Percentiles rank a stretch among this genome's conserved stretches.
Conservation (phyloP, 2,797 vertebrate species). For the Hypotaenidia okinawae region DNA sequence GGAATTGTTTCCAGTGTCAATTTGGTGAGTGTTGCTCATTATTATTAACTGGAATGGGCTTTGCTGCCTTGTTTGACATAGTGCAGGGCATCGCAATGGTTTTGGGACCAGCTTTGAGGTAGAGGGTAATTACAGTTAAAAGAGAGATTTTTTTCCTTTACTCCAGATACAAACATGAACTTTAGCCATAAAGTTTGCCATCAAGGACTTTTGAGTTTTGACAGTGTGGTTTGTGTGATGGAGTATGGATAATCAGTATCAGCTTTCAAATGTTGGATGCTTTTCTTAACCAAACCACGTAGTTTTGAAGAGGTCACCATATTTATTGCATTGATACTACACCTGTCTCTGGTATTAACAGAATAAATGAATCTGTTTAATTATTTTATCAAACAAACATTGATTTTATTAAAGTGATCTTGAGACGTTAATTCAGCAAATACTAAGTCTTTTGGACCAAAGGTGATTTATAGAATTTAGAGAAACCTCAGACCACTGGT, state of each 20-base stretch:
- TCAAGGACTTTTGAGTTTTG: background rate
- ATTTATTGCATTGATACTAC: background rate
- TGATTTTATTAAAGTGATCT: background rate
- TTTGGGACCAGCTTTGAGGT: background rate
- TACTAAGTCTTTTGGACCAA: background rate
- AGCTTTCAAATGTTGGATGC: background rate
- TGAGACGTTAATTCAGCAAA: background rate
- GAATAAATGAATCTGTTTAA: background rate
- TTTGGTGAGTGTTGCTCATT: background rate
- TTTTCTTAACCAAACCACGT: constrained; percentile 13
- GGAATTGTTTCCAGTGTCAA: background rate
- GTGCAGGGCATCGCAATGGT: background rate
- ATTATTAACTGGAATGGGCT: background rate
- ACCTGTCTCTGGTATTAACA: background rate
- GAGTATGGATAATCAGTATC: background rate
- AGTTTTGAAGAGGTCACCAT: background rate
- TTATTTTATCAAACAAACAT: background rate
- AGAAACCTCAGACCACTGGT: constrained; percentile 18
- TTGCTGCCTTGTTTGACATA: background rate
- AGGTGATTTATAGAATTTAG: constrained; percentile 22
- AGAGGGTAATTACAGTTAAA: background rate
- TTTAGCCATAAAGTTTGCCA: background rate
- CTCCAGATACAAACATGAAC: background rate
- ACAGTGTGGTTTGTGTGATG: background rate
- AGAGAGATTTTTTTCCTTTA: background rate